Evolutionary conservation across 1,140 invertebrate species (phyloP), one percentile per base, ranked within the genome.

Genomic region (Parapsyche elsis): DNA sequence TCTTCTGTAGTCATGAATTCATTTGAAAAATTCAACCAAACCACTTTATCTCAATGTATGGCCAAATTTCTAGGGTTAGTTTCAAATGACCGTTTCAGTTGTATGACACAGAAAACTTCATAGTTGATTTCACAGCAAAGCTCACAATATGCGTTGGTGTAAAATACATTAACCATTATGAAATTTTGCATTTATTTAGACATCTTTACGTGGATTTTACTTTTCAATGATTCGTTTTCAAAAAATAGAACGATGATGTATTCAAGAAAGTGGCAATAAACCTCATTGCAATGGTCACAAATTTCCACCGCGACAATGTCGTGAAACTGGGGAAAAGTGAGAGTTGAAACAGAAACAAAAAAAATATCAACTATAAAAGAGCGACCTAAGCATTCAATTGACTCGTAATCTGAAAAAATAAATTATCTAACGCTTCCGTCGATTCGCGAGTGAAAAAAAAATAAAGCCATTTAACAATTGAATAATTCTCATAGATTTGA

Each of bases 251-350:
- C 30, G 30, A 38, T 38, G 30, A 67, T 67, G 21, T 67, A 67
- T 67, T 67, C 24, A 67, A 9, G 64, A 67, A 67, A 67, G 64
- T 67, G 24, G 64, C 21, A 67, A 67, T 67, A 67, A 67, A 67
- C 21, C 24, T 30, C 23, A 67, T 12, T 30, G 24, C 14, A 67
- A 67, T 9, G 24, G 64, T 23, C 9, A 26, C 64, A 21, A 61
- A 67, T 23, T 26, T 24, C 24, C 21, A 26, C 24, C n/a, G 24
- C 21, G 21, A 67, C 19, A 67, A 67, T 67, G 64, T 67, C 64
- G 64, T 67, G 64, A 67, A 67, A 24, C n/a, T n/a, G 9, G 64
- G 64, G 23, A 67, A 67, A 67, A 67, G 64, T 67, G 64, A 67
- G 64, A 67, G 64, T 67, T 14, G n/a, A 67, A 23, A 61, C 19